A percentile compares a stretch with the other conserved stretches of the same genome.
Conservation (phyloP, 1,140 invertebrate genomes). For the Procambarus clarkii region DNA sequence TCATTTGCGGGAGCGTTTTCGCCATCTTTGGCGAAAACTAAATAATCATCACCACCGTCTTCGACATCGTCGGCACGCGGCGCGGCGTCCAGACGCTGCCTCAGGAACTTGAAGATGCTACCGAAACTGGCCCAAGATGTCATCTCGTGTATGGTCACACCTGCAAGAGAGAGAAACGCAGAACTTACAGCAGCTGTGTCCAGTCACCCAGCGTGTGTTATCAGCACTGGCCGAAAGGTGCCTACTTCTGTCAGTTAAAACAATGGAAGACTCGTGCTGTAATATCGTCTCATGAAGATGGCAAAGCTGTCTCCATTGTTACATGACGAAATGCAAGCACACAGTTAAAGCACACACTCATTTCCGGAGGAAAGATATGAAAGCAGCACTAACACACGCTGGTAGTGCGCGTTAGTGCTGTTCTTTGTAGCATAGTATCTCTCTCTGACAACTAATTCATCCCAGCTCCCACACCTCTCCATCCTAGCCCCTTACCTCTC, state of each 20-base stretch:
- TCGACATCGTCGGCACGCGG: neutral
- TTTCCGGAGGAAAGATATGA: neutral
- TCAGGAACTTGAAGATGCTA: constrained; percentile 67
- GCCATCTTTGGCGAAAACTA: neutral
- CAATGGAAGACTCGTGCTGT: neutral
- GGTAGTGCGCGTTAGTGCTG: too few relatives aligned
- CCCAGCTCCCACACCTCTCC: neutral
- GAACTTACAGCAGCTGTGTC: neutral
- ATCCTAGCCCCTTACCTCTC: neutral
- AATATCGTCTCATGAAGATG: neutral
- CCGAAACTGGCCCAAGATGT: constrained; percentile 61
- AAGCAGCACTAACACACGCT: constrained; percentile 2
- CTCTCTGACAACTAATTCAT: too few relatives aligned
- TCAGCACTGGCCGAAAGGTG: too few relatives aligned
- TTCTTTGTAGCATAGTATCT: too few relatives aligned
- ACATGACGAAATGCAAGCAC: neutral
- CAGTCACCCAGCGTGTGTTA: neutral
- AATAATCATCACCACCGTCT: too few relatives aligned
- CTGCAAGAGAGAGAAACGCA: constrained; percentile 10
- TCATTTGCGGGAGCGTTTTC: neutral
- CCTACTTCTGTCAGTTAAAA: neutral
- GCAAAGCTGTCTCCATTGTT: neutral
- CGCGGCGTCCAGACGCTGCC: constrained; percentile 17
- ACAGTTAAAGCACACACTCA: neutral
- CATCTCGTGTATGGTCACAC: constrained; percentile 56